Conservation (phyloP, 2,888 invertebrate genomes). For the Andrena fulva region DNA sequence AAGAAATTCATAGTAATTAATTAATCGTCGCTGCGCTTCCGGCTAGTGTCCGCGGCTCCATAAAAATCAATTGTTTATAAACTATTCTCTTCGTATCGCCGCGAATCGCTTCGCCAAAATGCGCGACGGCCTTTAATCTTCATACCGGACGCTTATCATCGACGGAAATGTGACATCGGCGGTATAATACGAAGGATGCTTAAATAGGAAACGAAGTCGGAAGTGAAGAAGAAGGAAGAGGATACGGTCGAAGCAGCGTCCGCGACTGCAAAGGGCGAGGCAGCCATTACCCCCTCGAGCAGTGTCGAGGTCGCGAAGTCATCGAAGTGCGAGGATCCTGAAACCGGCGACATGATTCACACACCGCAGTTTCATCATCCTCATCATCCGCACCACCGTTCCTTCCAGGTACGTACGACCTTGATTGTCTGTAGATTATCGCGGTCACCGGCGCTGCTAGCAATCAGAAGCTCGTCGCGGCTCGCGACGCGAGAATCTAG, state of each 20-base stretch:
- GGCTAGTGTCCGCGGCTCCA: no score
- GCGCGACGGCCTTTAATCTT: background rate
- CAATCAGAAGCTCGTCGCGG: background rate
- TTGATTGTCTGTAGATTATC: constrained; percentile 33
- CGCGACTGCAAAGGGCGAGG: constrained; percentile 72
- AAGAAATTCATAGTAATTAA: no score
- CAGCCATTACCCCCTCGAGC: constrained; percentile 75
- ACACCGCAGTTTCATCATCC: constrained; percentile 88
- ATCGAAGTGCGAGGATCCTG: constrained; percentile 85
- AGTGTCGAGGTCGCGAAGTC: constrained; percentile 77
- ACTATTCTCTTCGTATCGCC: no score
- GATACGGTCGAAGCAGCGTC: constrained; percentile 68
- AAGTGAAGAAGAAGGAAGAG: constrained; percentile 71
- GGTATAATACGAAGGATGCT: constrained; percentile 35
- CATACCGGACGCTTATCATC: background rate
- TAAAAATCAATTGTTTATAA: no score
- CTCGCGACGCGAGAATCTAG: background rate
- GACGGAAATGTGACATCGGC: background rate
- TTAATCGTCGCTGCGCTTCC: no score
- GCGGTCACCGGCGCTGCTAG: background rate
- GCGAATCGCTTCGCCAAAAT: no score
- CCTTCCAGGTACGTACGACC: constrained; percentile 88
- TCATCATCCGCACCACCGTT: constrained; percentile 87
- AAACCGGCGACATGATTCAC: constrained; percentile 88
- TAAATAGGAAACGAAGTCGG: constrained; percentile 69